Evolutionary conservation across 2,797 vertebrate genomes (phyloP), one percentile per base, ranked within the genome.

Genomic region (Esox lucius): DNA sequence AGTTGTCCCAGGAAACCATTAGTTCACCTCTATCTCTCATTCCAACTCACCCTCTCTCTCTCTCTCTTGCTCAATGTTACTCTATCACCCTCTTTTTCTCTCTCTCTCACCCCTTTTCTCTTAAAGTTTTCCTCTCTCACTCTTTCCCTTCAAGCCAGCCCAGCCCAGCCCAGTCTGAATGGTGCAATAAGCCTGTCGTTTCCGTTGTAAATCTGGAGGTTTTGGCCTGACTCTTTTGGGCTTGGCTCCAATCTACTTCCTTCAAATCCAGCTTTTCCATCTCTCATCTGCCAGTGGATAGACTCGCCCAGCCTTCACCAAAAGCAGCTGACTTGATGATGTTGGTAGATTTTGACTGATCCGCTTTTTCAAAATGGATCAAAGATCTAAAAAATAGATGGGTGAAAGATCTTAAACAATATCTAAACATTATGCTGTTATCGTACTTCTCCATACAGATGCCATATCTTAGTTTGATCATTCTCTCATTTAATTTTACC

Each of bases 121-220:
- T 42, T 42, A 6, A 42, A 42, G 5, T 42, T 9, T 42, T 70
- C 15, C 5, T 15, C 46, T 1, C 46, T 46, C 35, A 33, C 17
- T 31, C 68, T 24, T 26, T 19, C 71, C 33, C 75, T 61, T 48
- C 31, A 72, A 75, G 75, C 72, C 56, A 72, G 51, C 51, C 19
- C 51, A 56, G 51, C 17, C 72, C 56, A 70, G 51, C 51, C 6
- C n/a, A 19, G 51, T 4, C 51, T 56, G 51, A n/a, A n/a, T 78
- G 73, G 77, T 83, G 80, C 78, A 81, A 73, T 59, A 71, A 17
- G 70, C 71, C 64, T 24, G 64, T 69, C 66, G 70, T 80, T 83
- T 80, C 80, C 78, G 76, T 75, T 53, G 53, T 79, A 80, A 80
- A 82, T 79, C 76, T 71, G 70, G 70, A 71, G 31, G 39, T 61